phyloP scores from a whole-genome alignment of 1,140 invertebrate genomes.

The Cyphomyrmex costatus region DNA sequence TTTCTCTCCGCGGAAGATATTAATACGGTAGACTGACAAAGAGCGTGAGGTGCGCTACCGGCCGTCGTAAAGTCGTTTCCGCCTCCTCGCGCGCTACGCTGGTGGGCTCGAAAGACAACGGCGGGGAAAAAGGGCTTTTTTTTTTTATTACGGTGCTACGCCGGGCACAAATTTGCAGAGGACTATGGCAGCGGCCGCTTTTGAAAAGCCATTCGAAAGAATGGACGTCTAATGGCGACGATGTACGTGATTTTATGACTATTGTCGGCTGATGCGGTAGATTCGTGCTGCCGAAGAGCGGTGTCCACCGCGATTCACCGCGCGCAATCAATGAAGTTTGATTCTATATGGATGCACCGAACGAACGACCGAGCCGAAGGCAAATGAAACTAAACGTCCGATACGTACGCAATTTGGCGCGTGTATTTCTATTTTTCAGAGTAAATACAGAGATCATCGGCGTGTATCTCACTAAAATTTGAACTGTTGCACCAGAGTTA shows the following conservation, averaged over 20 bases:
- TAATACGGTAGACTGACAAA: slow-evolving; percentile 74
- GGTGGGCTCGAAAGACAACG: slow-evolving; percentile 71
- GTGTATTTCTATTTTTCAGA: neutral
- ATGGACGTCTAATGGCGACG: slow-evolving; percentile 64
- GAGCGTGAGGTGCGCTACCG: slow-evolving; percentile 74
- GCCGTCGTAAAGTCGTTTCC: slow-evolving; percentile 78
- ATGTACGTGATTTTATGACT: slow-evolving; percentile 52
- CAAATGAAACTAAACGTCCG: neutral
- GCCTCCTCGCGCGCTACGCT: slow-evolving; percentile 66
- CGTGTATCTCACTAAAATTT: neutral
- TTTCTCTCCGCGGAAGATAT: slow-evolving; percentile 63
- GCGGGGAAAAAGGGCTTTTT: slow-evolving; percentile 53
- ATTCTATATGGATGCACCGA: neutral
- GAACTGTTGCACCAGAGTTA: neutral
- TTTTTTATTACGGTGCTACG: slow-evolving; percentile 67
- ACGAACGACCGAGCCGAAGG: neutral
- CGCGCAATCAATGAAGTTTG: slow-evolving; percentile 7
- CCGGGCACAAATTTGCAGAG: slow-evolving; percentile 71
- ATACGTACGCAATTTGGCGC: neutral
- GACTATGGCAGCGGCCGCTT: slow-evolving; percentile 62
- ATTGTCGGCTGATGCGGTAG: slow-evolving; percentile 11
- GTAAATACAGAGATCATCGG: neutral
- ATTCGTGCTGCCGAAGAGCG: neutral
- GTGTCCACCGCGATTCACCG: neutral
- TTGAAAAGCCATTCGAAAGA: slow-evolving; percentile 60